Percentiles rank a stretch among this genome's conserved stretches.
These are phyloP conservation scores for Hirtodrosophila alboralis DNA, from an alignment of 2,888 invertebrate genomes.

Conservation along the genomic window DNA sequence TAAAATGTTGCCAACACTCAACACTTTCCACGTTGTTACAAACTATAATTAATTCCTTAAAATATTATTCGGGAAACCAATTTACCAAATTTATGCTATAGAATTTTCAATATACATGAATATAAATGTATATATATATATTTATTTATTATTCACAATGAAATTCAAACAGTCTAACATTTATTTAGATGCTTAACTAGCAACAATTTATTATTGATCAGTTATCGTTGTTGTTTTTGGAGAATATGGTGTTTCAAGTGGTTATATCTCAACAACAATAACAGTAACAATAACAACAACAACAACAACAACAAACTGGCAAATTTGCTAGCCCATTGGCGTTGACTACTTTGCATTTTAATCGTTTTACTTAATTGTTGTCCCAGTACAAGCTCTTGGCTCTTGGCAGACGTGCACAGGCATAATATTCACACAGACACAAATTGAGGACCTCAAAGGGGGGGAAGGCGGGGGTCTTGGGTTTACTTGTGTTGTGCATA, in stretches of 20 bases:
- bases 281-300: too few species aligned
- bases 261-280: constrained; percentile 19
- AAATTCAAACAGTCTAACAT: neutral
- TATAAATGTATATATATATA: neutral
- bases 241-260: constrained; percentile 1
- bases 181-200: too few species aligned
- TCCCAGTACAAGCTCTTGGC: constrained; percentile 27
- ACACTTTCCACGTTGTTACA: too few species aligned
- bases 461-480: constrained; percentile 2
- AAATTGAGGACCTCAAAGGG: constrained; percentile 12
- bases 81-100: too few species aligned
- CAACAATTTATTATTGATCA: neutral
- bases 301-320: too few species aligned
- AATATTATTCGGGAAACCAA: too few species aligned
- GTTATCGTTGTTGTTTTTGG: constrained; percentile 8
- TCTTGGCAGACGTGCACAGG: constrained; percentile 32
- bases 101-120: too few species aligned
- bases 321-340: constrained; percentile 39
- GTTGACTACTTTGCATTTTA: constrained; percentile 74
- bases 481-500: constrained; percentile 23
- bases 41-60: too few species aligned
- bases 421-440: constrained; percentile 41
- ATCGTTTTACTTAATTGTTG: constrained; percentile 77
- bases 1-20: too few species aligned
- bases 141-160: neutral